These are phyloP conservation scores for Oreochromis tanganicae DNA, from an alignment of 2,113 vertebrate genomes.

Conservation along the genomic window DNA sequence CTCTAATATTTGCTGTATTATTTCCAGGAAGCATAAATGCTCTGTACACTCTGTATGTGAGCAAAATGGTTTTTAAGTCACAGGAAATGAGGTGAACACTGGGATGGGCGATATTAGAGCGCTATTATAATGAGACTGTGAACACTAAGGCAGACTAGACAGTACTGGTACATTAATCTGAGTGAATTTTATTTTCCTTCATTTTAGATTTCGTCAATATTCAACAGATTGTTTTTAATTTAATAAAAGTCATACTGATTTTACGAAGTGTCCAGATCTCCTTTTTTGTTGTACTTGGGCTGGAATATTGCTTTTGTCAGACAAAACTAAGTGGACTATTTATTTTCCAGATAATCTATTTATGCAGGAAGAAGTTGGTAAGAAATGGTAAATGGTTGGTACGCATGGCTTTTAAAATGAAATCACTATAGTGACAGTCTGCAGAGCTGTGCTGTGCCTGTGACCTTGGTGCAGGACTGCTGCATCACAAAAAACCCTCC, in stretches of 20 bases:
- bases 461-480: constrained; percentile 12
- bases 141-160: constrained; percentile 55
- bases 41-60: constrained; percentile 25
- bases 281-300: not conserved
- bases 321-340: not conserved
- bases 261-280: constrained; percentile 37
- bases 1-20: constrained; percentile 72
- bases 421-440: not conserved
- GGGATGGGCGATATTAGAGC: not conserved
- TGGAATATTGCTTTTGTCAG: not conserved
- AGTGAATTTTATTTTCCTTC: constrained; percentile 33
- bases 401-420: not conserved
- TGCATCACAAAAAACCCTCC: not conserved
- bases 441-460: not conserved
- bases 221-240: constrained; percentile 69
- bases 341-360: not conserved
- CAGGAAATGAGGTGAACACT: constrained; percentile 33
- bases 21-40: constrained; percentile 72
- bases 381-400: not conserved
- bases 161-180: constrained; percentile 67
- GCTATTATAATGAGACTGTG: constrained; percentile 74
- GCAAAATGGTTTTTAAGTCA: constrained; percentile 7
- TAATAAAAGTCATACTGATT: constrained; percentile 73
- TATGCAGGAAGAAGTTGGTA: not conserved
- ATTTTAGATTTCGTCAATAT: constrained; percentile 58